Evolutionary conservation across 2,797 vertebrate genomes (phyloP).

Genomic region (Diplodus puntazzo): DNA sequence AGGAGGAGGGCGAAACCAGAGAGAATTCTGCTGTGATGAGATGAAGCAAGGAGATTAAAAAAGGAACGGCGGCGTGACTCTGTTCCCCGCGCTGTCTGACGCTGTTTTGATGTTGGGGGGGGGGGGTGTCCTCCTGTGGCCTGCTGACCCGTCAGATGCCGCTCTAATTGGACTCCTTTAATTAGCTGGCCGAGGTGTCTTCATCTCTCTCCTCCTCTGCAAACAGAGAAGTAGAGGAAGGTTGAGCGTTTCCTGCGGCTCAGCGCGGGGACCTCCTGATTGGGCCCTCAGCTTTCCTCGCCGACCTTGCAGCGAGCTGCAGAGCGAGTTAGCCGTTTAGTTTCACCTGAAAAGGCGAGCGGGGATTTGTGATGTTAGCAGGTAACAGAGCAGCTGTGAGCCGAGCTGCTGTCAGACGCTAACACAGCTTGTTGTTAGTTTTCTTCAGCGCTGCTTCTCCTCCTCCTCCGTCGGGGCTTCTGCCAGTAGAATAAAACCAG

Average conservation of each 20-base stretch:
- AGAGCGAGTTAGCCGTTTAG: slow-evolving; percentile 24
- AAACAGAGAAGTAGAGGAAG: slow-evolving; percentile 12
- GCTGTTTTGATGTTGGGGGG: slow-evolving; percentile 48
- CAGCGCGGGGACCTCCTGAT: slow-evolving; percentile 65
- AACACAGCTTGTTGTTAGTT: slow-evolving; percentile 51
- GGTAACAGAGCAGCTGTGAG: slow-evolving; percentile 46
- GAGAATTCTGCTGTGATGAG: slow-evolving; percentile 8
- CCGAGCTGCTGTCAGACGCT: slow-evolving; percentile 38
- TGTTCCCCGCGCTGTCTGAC: slow-evolving; percentile 35
- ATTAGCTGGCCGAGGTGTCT: slow-evolving; percentile 67
- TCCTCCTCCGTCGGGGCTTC: slow-evolving; percentile 17
- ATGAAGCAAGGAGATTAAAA: slow-evolving; percentile 1
- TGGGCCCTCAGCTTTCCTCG: slow-evolving; percentile 63
- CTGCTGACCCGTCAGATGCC: slow-evolving; percentile 53
- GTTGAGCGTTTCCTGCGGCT: slow-evolving; percentile 41
- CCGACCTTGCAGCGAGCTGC: slow-evolving; percentile 42
- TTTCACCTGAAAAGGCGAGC: slow-evolving; percentile 45
- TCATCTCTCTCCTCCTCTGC: slow-evolving; percentile 15
- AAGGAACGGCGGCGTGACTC: slow-evolving; percentile 7
- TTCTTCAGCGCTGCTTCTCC: slow-evolving; percentile 23
- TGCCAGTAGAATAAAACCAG: slow-evolving; percentile 32
- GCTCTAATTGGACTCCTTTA: slow-evolving; percentile 79
- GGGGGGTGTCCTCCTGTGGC: slow-evolving; percentile 29
- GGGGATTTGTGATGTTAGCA: slow-evolving; percentile 13
- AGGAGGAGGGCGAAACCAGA: too few species aligned